Base-by-base conservation (phyloP, 2,797 vertebrate genomes). In the Ctenopoma kingsleyae region DNA sequence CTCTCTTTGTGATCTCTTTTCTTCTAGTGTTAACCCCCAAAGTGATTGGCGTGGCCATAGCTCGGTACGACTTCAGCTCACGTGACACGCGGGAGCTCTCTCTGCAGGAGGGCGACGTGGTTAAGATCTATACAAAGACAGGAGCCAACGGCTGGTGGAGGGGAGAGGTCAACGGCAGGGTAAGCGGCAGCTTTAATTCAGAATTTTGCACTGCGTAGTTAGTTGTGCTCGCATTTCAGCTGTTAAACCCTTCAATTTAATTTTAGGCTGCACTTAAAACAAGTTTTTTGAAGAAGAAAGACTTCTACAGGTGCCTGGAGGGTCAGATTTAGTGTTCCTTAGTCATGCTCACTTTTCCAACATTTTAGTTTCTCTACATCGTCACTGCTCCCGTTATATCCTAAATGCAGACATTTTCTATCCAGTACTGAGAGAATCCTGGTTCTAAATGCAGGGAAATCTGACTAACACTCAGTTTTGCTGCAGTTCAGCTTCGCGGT, bases 81-180 rank as follows among this genome's bases (percentile, higher is more conserved):
- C 93, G 98, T 19, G 97, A 99, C 85, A 98, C 96, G 66, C 90
- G 98, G 8, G 98, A 99, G 32, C 89, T 99, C 22, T 97, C 98
- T 23, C 87, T 99, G 41, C 50, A 96, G 88, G 98, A 98, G 81
- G 98, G 97, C 0, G 97, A 99, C 0, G 90, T 98, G 71, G 98
- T 99, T 23, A 98, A 96, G 93, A 99, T 99, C 86, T 99, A 97
- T 87, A 98, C 96, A 1, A 99, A 98, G 89, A 92, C 96, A 5
- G 97, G 97, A 17, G 96, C 96, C 0, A 98, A 99, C 16, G 98
- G 98, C 90, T 99, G 98, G 98, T 99, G 98, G 98, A 94, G 97
- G 86, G 98, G 98, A 47, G 98, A 99, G 91, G 96, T 95, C 16
- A 98, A 98, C 0, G 95, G 97, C 87, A 94, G 96, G 96, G 98